Percentiles rank a stretch among this genome's conserved stretches.
Evolutionary conservation across 2,888 invertebrate species (phyloP).

Genomic region (Linnaemya tessellans): DNA sequence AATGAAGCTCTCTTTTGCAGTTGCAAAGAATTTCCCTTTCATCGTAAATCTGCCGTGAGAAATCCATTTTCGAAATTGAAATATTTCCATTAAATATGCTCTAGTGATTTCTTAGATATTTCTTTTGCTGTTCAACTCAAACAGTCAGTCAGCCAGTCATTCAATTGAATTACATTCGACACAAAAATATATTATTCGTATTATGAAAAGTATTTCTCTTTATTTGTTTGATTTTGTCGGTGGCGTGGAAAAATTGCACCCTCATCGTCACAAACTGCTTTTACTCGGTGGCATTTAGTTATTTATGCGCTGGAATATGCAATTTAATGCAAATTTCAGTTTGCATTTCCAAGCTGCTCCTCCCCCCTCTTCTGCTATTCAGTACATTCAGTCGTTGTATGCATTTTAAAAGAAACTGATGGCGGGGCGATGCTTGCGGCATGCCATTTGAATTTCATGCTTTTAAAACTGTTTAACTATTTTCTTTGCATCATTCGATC

Average conservation of each 20-base stretch:
- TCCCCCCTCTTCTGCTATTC: constrained; percentile 7
- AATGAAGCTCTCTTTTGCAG: neutral
- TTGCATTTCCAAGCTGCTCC: constrained; percentile 39
- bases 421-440: constrained; percentile 8
- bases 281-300: constrained; percentile 43
- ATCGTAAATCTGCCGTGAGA: constrained; percentile 17
- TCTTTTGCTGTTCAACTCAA: neutral
- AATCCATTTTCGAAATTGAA: constrained; percentile 51
- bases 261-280: constrained; percentile 60
- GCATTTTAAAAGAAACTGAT: constrained; percentile 18
- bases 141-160: too few relatives aligned
- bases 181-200: constrained; percentile 4
- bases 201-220: constrained; percentile 30
- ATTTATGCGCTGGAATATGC: constrained; percentile 11
- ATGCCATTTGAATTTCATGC: constrained; percentile 56
- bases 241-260: constrained; percentile 35
- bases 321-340: constrained; percentile 34
- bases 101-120: neutral
- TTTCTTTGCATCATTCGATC: constrained; percentile 25
- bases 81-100: constrained; percentile 26
- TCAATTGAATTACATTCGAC: constrained; percentile 31
- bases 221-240: constrained; percentile 14
- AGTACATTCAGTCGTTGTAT: neutral
- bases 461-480: constrained; percentile 11
- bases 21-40: constrained; percentile 8